phyloP scores from a whole-genome alignment of 2,113 vertebrate genomes.

The Bubo bubo region DNA sequence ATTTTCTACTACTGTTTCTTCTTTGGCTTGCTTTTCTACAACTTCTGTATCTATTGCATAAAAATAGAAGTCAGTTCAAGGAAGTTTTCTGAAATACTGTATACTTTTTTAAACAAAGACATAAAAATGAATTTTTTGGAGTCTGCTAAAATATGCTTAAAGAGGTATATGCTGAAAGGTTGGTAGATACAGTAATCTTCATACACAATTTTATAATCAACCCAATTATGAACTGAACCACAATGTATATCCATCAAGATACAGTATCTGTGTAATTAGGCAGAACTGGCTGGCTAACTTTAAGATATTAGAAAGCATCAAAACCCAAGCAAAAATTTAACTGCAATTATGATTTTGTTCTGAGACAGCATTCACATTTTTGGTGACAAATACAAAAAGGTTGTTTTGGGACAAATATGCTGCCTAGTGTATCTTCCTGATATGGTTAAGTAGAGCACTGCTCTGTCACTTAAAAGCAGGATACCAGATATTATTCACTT shows the following conservation, averaged over 20 bases:
- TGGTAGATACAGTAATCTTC: background rate
- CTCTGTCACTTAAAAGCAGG: background rate
- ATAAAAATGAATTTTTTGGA: background rate
- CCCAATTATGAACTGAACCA: background rate
- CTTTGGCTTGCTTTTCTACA: slow-evolving; percentile 93
- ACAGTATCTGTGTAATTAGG: background rate
- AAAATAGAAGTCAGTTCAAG: background rate
- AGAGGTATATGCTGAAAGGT: background rate
- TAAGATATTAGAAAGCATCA: background rate
- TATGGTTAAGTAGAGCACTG: background rate
- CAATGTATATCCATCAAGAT: background rate
- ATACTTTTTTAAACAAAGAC: background rate
- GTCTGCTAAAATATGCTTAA: background rate
- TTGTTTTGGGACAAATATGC: background rate
- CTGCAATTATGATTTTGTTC: background rate
- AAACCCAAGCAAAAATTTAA: background rate
- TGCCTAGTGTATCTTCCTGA: background rate
- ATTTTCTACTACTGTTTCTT: slow-evolving; percentile 92
- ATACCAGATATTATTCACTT: background rate
- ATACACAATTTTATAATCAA: background rate
- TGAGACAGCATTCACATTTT: background rate
- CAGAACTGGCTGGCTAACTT: background rate
- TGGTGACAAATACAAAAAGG: background rate
- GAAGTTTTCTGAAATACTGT: background rate
- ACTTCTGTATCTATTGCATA: slow-evolving; percentile 83